Evolutionary conservation across 2,888 invertebrate genomes (phyloP).

Genomic region (Sesia bembeciformis): DNA sequence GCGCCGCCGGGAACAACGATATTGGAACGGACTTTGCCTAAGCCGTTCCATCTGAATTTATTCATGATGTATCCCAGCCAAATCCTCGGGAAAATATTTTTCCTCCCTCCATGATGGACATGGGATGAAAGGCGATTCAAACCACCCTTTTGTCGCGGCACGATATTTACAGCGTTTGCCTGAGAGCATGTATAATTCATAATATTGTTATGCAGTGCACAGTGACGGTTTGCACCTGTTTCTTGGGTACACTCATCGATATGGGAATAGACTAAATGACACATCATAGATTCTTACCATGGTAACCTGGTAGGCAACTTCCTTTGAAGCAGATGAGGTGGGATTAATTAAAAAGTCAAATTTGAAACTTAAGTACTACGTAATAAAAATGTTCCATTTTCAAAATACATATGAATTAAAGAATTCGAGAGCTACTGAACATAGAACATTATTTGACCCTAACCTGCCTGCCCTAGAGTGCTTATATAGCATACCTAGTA

Average conservation of each 20-base stretch:
- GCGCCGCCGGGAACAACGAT: constrained; percentile 10
- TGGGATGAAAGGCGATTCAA: constrained; percentile 14
- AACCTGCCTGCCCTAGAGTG: too few species aligned
- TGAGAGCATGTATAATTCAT: constrained; percentile 18
- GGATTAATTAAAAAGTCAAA: too few species aligned
- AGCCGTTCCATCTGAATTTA: constrained; percentile 31
- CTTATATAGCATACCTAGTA: too few species aligned
- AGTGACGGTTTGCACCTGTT: not conserved
- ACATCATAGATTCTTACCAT: too few species aligned
- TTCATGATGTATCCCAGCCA: constrained; percentile 33
- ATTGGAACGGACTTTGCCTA: constrained; percentile 25
- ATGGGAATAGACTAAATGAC: too few species aligned
- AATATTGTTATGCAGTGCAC: constrained; percentile 9
- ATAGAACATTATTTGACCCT: too few species aligned
- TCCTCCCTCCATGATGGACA: constrained; percentile 17
- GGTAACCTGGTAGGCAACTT: too few species aligned
- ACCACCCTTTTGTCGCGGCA: constrained; percentile 11
- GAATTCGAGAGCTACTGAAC: too few species aligned
- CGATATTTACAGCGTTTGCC: constrained; percentile 7
- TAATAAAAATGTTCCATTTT: too few species aligned
- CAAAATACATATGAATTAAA: too few species aligned
- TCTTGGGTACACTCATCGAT: not conserved
- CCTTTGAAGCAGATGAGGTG: too few species aligned
- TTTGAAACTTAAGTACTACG: too few species aligned
- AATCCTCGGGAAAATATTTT: constrained; percentile 17